Evolutionary conservation across 2,113 vertebrate genomes (phyloP), one percentile per base, ranked within the genome.

Genomic region (Ranitomeya variabilis): DNA sequence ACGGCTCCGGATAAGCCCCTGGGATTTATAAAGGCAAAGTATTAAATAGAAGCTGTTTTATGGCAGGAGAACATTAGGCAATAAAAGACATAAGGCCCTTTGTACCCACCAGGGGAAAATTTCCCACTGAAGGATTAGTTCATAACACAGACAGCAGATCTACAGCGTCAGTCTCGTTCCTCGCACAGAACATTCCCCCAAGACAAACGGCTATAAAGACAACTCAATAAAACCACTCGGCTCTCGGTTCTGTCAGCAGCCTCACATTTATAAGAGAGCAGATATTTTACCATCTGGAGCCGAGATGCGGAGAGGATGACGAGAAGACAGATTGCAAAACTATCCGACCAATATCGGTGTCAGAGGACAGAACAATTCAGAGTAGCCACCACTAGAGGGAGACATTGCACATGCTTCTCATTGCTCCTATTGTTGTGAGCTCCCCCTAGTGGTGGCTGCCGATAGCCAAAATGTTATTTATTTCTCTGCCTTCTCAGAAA

Each of bases 1-100:
- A n/a, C 0, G 26, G 79, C 79, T 15, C 23, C 4, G 81, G 81
- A 83, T 67, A 52, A 83, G 13, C 62, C 10, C 37, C 21, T n/a
- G 62, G 81, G 62, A 83, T 54, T 23, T 69, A 64, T 67, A 83
- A 83, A n/a, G 81, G 81, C 21, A 23, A 18, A 67, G 81, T 67
- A 83, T 83, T 83, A 67, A 66, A 67, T 23, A 83, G 81, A 83
- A 62, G 11, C 62, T 23, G 45, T 67, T 67, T 83, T 83, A 83
- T 62, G 59, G 80, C 12, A 81, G 23, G 26, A 64, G 80, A 81
- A 64, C 80, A 81, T 83, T 52, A 66, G 81, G 81, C 62, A n/a
- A 66, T 67, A 83, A 83, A 67, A 83, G 62, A 52, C 64, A n/a
- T 21, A 19, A 83, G 51, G 60, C 37, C 31, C 31, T 45, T 51